phyloP scores from a whole-genome alignment of 2,113 vertebrate genomes.

The Pelecanoides urinatrix region DNA sequence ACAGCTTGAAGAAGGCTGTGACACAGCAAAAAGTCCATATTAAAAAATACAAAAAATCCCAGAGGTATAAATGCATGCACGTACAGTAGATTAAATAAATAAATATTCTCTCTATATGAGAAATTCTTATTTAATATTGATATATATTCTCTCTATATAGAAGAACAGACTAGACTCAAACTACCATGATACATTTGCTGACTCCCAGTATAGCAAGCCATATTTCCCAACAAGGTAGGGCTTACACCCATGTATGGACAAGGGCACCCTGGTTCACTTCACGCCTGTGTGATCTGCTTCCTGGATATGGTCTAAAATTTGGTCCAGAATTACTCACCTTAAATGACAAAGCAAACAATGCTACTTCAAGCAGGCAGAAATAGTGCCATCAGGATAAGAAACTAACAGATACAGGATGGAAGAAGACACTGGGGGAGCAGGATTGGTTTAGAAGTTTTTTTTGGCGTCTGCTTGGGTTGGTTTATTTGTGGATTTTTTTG shows the following conservation, averaged over 20 bases:
- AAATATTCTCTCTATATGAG: background rate
- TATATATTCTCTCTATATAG: background rate
- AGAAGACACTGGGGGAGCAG: background rate
- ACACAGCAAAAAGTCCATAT: background rate
- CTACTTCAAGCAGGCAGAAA: background rate
- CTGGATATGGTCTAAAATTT: background rate
- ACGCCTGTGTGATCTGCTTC: background rate
- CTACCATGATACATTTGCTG: fast-evolving
- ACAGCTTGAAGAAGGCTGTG: background rate
- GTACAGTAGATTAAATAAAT: background rate
- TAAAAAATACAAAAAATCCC: background rate
- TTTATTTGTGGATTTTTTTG: background rate
- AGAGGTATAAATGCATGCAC: background rate
- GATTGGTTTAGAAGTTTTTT: background rate
- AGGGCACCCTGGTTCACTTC: background rate
- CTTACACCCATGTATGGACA: fast-evolving
- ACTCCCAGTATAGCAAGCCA: background rate
- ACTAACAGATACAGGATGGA: background rate
- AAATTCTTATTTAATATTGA: background rate
- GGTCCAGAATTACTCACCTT: background rate
- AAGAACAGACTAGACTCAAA: background rate
- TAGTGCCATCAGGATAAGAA: background rate
- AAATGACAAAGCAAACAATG: background rate
- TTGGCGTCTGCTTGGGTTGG: background rate
- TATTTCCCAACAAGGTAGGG: background rate